Evolutionary conservation across 2,888 invertebrate species (phyloP).

Genomic region (Herminia tarsipennalis): DNA sequence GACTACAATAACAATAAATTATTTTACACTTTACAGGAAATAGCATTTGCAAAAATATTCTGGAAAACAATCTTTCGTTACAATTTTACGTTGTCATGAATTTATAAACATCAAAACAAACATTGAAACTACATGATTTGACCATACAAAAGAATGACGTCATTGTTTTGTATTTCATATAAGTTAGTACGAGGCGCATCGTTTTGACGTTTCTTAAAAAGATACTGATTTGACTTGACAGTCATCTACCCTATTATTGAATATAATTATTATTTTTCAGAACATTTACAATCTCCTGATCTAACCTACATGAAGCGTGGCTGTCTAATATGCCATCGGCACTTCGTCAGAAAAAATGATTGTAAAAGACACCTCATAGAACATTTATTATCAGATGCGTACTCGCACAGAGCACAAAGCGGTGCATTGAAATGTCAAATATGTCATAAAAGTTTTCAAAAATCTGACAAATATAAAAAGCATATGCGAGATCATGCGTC

Average conservation of each 20-base stretch:
- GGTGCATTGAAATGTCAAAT: conserved; percentile 51
- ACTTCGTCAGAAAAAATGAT: conserved; percentile 52
- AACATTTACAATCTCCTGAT: conserved; percentile 6
- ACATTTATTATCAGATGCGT: conserved; percentile 63
- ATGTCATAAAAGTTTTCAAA: conserved; percentile 33
- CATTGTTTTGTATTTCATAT: too few relatives aligned
- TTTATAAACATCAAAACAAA: too few relatives aligned
- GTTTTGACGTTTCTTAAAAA: too few relatives aligned
- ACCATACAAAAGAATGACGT: too few relatives aligned
- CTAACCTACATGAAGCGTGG: not conserved
- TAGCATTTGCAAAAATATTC: too few relatives aligned
- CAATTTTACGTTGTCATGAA: too few relatives aligned
- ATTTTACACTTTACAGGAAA: too few relatives aligned
- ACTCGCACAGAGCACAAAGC: conserved; percentile 8
- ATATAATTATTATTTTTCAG: conserved; percentile 15
- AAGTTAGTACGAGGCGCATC: too few relatives aligned
- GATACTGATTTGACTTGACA: too few relatives aligned
- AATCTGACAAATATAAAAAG: conserved; percentile 50
- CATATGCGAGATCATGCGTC: conserved; percentile 68
- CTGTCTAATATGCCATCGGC: conserved; percentile 50
- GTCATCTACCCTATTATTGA: not conserved
- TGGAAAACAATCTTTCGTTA: too few relatives aligned
- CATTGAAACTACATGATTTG: too few relatives aligned
- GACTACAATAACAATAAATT: too few relatives aligned
- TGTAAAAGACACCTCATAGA: conserved; percentile 65